phyloP scores from a whole-genome alignment of 1,140 invertebrate genomes.

The Listronotus bonariensis region DNA sequence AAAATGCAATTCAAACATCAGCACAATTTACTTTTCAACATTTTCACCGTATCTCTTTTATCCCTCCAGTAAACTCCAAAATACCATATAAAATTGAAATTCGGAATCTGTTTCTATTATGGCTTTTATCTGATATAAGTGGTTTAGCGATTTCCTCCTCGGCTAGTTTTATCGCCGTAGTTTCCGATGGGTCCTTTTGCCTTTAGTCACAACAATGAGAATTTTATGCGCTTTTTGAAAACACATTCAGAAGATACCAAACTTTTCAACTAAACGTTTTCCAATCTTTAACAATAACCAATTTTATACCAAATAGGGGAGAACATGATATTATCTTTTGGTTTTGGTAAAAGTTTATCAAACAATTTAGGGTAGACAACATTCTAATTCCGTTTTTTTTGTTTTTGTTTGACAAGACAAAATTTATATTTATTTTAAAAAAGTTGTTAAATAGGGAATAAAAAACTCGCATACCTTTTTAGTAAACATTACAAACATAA shows the following conservation, averaged over 20 bases:
- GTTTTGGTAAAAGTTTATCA: neutral
- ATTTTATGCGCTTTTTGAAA: constrained; percentile 30
- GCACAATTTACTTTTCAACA: no score
- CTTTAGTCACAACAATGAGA: constrained; percentile 26
- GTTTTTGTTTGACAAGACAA: no score
- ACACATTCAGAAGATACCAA: constrained; percentile 25
- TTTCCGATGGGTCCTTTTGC: constrained; percentile 22
- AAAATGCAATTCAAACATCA: no score
- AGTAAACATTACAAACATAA: no score
- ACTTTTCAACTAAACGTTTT: constrained; percentile 30
- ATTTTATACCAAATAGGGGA: neutral
- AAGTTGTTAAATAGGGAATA: no score
- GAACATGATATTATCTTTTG: constrained; percentile 5
- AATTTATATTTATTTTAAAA: no score
- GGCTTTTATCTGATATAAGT: constrained; percentile 13
- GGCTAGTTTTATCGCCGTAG: constrained; percentile 26
- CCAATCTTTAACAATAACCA: constrained; percentile 29
- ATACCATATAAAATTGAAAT: neutral
- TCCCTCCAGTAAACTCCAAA: neutral
- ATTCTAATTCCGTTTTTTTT: no score
- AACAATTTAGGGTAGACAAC: neutral
- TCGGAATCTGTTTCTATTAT: constrained; percentile 17
- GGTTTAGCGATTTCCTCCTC: constrained; percentile 15
- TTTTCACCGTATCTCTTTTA: no score
- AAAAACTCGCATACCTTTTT: no score